Evolutionary conservation across 2,113 vertebrate genomes (phyloP).

Genomic region (Anoplopoma fimbria): DNA sequence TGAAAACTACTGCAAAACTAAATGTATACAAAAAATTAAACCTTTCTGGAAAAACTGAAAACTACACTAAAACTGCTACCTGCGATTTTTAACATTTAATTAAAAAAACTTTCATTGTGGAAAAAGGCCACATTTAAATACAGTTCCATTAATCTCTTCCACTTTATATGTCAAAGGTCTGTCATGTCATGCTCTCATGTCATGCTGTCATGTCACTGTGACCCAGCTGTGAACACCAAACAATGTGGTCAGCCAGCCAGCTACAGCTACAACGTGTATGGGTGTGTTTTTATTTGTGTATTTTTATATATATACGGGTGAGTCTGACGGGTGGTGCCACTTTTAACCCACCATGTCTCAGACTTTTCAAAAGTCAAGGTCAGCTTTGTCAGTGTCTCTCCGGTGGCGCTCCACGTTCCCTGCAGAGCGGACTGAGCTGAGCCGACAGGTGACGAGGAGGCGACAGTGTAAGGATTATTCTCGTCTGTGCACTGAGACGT

Average conservation of each 20-base stretch:
- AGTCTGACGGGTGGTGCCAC: constrained; percentile 19
- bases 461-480: background rate
- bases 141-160: background rate
- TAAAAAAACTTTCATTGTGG: too few species aligned
- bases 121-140: background rate
- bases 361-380: constrained; percentile 52
- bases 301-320: background rate
- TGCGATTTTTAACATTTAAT: too few species aligned
- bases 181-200: too few species aligned
- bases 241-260: too few species aligned
- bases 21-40: too few species aligned
- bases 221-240: background rate
- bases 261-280: too few species aligned
- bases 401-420: background rate
- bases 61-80: too few species aligned
- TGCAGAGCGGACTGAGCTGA: constrained; percentile 17
- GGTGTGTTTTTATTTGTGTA: background rate
- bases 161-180: background rate
- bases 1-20: too few species aligned
- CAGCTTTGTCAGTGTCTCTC: constrained; percentile 10
- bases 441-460: constrained; percentile 29
- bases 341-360: constrained; percentile 44
- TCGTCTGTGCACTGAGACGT: background rate
- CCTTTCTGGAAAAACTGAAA: too few species aligned
- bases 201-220: constrained; percentile 1